phyloP scores from a whole-genome alignment of 2,113 vertebrate genomes.

The Urocynchramus pylzowi region DNA sequence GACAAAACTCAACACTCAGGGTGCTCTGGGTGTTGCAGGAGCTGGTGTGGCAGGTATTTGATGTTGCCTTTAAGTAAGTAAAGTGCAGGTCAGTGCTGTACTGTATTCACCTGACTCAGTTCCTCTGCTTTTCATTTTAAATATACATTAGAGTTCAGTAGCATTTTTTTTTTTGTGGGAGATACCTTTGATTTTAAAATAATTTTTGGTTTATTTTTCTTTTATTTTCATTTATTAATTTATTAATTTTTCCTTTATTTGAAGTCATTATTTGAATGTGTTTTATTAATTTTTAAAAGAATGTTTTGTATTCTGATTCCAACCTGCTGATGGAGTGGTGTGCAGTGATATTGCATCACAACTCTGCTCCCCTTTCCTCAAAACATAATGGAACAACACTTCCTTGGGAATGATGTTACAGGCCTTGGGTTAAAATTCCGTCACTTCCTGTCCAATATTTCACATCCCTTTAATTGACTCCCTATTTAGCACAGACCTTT shows the following conservation, averaged over 20 bases:
- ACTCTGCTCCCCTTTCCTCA: neutral
- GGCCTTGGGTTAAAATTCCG: neutral
- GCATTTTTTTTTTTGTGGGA: neutral
- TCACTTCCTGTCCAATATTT: neutral
- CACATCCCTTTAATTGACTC: neutral
- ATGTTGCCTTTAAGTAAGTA: neutral
- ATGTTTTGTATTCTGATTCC: neutral
- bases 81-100: neutral
- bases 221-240: neutral
- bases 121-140: neutral
- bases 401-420: neutral
- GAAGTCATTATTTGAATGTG: neutral
- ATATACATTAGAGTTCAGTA: neutral
- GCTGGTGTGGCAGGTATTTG: neutral
- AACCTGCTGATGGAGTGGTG: neutral
- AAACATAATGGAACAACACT: neutral
- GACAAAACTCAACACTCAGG: fast-evolving
- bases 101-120: neutral
- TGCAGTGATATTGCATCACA: neutral
- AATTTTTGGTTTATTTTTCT: neutral
- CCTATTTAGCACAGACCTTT: neutral
- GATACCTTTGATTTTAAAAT: neutral
- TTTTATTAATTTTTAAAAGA: neutral
- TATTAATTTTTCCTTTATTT: neutral
- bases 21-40: fast-evolving